A percentile compares a stretch with the other conserved stretches of the same genome.
Evolutionary conservation across 2,888 invertebrate genomes (phyloP).

Genomic region (Oxytorus armatus): DNA sequence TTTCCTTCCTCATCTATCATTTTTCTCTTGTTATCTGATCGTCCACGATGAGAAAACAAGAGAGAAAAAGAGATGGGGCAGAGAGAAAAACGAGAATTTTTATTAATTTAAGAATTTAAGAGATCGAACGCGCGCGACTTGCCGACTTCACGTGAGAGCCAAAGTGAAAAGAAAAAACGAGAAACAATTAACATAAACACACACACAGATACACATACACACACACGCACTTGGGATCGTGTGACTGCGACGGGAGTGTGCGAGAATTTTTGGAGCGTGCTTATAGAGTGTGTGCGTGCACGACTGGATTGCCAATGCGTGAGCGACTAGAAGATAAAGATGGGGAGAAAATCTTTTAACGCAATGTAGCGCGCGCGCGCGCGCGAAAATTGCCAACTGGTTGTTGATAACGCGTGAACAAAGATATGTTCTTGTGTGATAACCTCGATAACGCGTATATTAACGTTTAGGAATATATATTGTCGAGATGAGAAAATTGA

Average conservation of each 20-base stretch:
- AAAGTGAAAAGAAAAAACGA: constrained; percentile 50
- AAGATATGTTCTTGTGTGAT: constrained; percentile 82
- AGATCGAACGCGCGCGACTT: constrained; percentile 71
- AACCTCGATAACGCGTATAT: constrained; percentile 82
- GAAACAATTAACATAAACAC: constrained; percentile 42
- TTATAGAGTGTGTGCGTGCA: constrained; percentile 52
- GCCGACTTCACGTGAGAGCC: constrained; percentile 69
- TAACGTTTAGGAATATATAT: constrained; percentile 73
- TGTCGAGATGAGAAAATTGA: constrained; percentile 26
- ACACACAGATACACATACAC: constrained; percentile 11
- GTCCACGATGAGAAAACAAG: constrained; percentile 12
- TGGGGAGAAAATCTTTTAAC: constrained; percentile 53
- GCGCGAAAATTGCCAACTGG: constrained; percentile 73
- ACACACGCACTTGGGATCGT: constrained; percentile 64
- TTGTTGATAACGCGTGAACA: constrained; percentile 82
- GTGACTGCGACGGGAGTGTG: constrained; percentile 67
- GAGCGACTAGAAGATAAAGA: constrained; percentile 64
- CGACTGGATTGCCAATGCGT: constrained; percentile 57
- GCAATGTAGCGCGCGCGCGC: constrained; percentile 63
- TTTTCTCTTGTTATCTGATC: constrained; percentile 52
- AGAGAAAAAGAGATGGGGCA: constrained; percentile 24
- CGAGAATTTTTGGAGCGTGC: constrained; percentile 57
- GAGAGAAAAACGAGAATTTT: constrained; percentile 35
- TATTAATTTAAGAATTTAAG: constrained; percentile 66
- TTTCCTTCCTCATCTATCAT: neutral